Percentiles rank a stretch among this genome's conserved stretches.
Evolutionary conservation across 2,113 vertebrate species (phyloP).

Genomic region (Acrocephalus arundinaceus): DNA sequence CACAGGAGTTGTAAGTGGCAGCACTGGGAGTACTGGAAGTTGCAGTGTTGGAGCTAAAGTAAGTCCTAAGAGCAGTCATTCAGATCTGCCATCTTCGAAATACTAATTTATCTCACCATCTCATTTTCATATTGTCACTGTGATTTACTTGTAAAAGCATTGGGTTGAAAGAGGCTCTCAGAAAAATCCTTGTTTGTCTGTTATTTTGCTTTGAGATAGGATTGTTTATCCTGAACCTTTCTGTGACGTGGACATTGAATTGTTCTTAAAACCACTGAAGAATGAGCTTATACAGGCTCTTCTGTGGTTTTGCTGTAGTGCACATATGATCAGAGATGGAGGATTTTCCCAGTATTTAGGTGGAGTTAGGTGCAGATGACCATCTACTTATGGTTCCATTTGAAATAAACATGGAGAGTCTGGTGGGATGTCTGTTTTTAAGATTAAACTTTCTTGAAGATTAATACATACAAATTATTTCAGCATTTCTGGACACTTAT

Average conservation of each 20-base stretch:
- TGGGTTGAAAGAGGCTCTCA: neutral
- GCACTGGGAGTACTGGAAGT: conserved; percentile 96
- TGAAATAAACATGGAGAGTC: neutral
- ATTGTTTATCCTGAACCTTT: neutral
- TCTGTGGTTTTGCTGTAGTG: neutral
- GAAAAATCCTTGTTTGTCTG: neutral
- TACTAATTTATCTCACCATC: neutral
- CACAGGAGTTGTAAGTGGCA: conserved; percentile 94
- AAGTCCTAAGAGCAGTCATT: conserved; percentile 61
- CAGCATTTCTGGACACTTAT: neutral
- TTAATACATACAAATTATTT: neutral
- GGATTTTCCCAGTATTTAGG: neutral
- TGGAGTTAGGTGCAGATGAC: neutral
- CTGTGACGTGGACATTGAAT: neutral
- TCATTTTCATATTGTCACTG: neutral
- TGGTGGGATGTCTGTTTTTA: neutral
- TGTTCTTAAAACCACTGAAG: neutral
- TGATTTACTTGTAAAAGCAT: neutral
- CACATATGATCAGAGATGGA: neutral
- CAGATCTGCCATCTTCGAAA: neutral
- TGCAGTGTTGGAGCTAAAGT: conserved; percentile 97
- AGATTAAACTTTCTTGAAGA: neutral
- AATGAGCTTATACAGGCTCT: neutral
- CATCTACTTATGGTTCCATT: neutral
- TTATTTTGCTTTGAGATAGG: neutral